These are phyloP conservation scores for Metallyticus violacea DNA, from an alignment of 2,888 invertebrate genomes.

Conservation along the genomic window DNA sequence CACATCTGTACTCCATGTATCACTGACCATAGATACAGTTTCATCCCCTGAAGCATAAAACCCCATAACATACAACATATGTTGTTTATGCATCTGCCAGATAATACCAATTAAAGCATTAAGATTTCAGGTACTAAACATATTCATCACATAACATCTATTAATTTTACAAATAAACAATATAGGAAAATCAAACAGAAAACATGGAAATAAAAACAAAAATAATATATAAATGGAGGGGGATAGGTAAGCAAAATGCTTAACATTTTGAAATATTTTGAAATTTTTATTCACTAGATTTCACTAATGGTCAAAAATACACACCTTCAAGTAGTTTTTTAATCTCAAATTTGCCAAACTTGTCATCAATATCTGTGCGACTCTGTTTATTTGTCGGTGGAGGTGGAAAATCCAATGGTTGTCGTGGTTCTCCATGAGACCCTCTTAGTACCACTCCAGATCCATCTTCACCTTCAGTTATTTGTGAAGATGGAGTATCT, in stretches of 20 bases:
- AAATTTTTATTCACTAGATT: no score
- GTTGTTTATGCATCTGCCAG: no score
- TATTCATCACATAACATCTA: no score
- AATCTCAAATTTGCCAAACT: slow-evolving; percentile 97
- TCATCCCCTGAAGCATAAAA: slow-evolving; percentile 84
- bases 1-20: slow-evolving; percentile 99
- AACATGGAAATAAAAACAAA: no score
- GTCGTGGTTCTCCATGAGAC: slow-evolving; percentile 42
- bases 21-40: slow-evolving; percentile 94
- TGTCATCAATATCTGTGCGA: slow-evolving; percentile 93
- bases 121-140: no score
- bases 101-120: no score
- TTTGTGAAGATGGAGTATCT: slow-evolving; percentile 94
- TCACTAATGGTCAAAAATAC: background rate
- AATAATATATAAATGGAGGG: background rate
- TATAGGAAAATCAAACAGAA: no score
- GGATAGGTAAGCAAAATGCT: no score
- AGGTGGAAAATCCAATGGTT: slow-evolving; percentile 43
- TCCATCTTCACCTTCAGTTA: slow-evolving; percentile 70
- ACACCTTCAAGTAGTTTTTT: slow-evolving; percentile 62
- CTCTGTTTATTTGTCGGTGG: slow-evolving; percentile 69
- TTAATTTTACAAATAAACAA: no score
- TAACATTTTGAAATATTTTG: no score
- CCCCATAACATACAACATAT: no score
- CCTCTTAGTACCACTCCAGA: slow-evolving; percentile 25